Evolutionary conservation across 2,888 invertebrate species (phyloP), one percentile per base, ranked within the genome.

Genomic region (Sicus ferrugineus): DNA sequence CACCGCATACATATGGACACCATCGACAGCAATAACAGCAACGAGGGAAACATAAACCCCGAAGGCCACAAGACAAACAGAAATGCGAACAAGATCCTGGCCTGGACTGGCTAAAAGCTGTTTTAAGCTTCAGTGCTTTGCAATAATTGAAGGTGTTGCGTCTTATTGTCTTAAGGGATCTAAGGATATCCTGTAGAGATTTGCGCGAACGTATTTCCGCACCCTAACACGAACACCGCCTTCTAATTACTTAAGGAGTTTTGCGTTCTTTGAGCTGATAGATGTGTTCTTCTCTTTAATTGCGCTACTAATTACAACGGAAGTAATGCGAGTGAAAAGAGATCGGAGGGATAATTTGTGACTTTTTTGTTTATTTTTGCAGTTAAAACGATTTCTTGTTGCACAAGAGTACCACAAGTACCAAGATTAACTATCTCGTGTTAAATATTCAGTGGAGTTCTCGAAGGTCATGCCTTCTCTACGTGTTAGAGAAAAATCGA

Each of bases 271-370:
- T 14, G n/a, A 42, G 62, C 50, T 46, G 64, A 65, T 66, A 68
- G 71, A 68, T 66, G 62, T 38, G 68, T 71, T 65, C 54, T 64
- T 64, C n/a, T n/a, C 42, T 42, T 61, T 42, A 38, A 61, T 34
- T 19, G 19, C 58, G 67, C 48, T 64, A 46, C 50, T 67, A 63
- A 70, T 67, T 63, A 48, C 34, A 23, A 54, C 54, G 67, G 56
- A 62, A 62, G 62, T 67, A 69, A 71, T 69, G 66, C 28, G 66
- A 65, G 56, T 66, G 62, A 66, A 65, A 61, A 71, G 66, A 67
- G 71, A 62, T 71, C 67, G n/a, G 14, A 67, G 21, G 28, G 31
- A 38, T 28, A 46, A 16, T 62, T 65, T 48, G 31, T 66, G 16
- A 38, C 23, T 26, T 38, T 54, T n/a, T 42, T 9, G 3, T 42